These are phyloP conservation scores for Noctua pronuba DNA, from an alignment of 2,888 invertebrate species.

Conservation along the genomic window DNA sequence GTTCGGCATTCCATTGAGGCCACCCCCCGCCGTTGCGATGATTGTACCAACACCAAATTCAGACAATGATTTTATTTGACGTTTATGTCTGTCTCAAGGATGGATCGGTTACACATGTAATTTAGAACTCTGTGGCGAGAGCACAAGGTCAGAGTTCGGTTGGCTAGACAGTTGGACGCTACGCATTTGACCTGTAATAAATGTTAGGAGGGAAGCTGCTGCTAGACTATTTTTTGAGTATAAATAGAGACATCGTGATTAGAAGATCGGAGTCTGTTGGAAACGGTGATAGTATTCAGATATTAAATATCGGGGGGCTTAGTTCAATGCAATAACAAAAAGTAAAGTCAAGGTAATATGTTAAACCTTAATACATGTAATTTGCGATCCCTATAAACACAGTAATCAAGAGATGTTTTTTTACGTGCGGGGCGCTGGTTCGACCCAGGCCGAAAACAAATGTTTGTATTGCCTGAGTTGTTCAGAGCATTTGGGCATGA, in stretches of 20 bases:
- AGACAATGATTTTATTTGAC: conserved; percentile 65
- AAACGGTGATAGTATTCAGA: conserved; percentile 1
- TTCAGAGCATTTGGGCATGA: not conserved
- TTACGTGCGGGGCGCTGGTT: not conserved
- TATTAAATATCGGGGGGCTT: conserved; percentile 7
- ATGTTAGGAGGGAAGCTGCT: conserved; percentile 35
- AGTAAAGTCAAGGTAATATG: conserved; percentile 20
- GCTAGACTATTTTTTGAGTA: conserved; percentile 21
- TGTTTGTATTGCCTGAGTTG: not conserved
- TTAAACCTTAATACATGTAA: conserved; percentile 8
- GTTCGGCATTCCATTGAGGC: conserved; percentile 72
- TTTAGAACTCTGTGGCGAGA: conserved; percentile 51
- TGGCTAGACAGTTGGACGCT: conserved; percentile 37
- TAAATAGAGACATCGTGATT: conserved; percentile 39
- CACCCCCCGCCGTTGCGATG: conserved; percentile 75
- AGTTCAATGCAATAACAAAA: conserved; percentile 11
- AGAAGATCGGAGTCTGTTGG: conserved; percentile 13
- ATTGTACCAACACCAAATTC: conserved; percentile 70
- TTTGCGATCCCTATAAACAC: conserved; percentile 22
- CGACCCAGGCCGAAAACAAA: conserved; percentile 1
- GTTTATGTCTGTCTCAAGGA: conserved; percentile 64
- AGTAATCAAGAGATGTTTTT: conserved; percentile 2
- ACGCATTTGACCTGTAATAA: conserved; percentile 37
- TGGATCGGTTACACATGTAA: conserved; percentile 38
- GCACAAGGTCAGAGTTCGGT: conserved; percentile 59